Evolutionary conservation across 1,140 invertebrate genomes (phyloP).

Genomic region (Phymastichus coffea): DNA sequence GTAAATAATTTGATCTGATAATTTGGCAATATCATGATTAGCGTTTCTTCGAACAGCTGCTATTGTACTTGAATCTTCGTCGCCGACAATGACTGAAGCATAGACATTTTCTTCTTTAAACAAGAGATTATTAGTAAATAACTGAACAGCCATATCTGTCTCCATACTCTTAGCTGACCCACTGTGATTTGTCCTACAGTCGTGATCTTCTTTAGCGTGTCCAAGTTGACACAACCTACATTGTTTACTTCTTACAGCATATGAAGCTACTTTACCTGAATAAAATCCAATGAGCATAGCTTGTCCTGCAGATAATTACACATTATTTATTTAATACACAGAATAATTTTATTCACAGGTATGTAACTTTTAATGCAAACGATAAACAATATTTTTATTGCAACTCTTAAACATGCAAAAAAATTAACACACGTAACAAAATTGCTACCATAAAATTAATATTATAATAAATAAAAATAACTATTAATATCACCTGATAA

Average conservation of each 20-base stretch:
- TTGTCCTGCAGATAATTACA: neutral
- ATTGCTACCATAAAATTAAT: too few relatives aligned
- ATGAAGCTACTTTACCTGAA: neutral
- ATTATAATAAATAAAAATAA: too few relatives aligned
- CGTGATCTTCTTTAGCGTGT: constrained; percentile 6
- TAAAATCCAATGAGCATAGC: neutral
- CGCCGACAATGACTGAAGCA: constrained; percentile 12
- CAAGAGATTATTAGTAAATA: constrained; percentile 22
- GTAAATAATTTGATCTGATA: constrained; percentile 24
- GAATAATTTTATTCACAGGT: neutral
- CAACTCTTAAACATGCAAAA: too few relatives aligned
- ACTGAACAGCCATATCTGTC: constrained; percentile 29
- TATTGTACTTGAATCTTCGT: constrained; percentile 20
- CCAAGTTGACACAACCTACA: neutral
- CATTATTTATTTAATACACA: too few relatives aligned
- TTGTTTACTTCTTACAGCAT: neutral
- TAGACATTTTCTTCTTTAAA: constrained; percentile 16
- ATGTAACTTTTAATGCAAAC: too few relatives aligned
- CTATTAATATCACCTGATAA: constrained; percentile 14
- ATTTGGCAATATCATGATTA: constrained; percentile 1
- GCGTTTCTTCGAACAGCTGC: constrained; percentile 7
- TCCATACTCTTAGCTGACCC: constrained; percentile 32
- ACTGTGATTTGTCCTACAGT: constrained; percentile 15
- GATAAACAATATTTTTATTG: too few relatives aligned
- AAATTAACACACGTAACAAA: neutral